These are phyloP conservation scores for Apteryx owenii DNA, from an alignment of 2,113 vertebrate genomes.

Conservation along the genomic window DNA sequence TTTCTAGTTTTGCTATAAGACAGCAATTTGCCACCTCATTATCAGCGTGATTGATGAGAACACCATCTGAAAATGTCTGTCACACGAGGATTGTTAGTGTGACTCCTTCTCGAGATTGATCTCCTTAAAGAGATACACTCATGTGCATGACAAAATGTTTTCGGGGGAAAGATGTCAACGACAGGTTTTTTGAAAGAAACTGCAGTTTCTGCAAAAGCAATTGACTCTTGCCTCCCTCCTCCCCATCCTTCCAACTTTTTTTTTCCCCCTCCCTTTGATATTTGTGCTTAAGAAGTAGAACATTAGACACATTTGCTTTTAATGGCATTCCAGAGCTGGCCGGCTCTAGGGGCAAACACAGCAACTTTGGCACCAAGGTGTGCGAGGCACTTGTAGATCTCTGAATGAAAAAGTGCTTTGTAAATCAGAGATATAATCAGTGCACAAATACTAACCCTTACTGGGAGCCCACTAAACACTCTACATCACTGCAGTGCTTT, in stretches of 20 bases:
- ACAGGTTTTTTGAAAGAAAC: constrained; percentile 78
- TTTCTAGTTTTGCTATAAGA: constrained; percentile 77
- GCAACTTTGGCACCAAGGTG: background rate
- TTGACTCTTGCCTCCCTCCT: constrained; percentile 40
- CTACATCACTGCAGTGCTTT: background rate
- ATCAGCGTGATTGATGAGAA: constrained; percentile 80
- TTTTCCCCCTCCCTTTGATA: constrained; percentile 39
- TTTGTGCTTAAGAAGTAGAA: constrained; percentile 52
- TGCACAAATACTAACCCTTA: background rate
- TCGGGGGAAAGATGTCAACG: constrained; percentile 16
- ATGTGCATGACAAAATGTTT: constrained; percentile 68
- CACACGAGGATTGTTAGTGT: constrained; percentile 63
- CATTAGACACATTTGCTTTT: constrained; percentile 40
- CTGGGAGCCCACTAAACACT: background rate
- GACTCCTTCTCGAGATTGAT: constrained; percentile 47
- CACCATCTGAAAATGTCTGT: constrained; percentile 56
- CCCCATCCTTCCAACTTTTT: background rate
- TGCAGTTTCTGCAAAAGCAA: constrained; percentile 76
- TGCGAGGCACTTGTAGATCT: background rate
- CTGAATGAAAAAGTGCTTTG: background rate
- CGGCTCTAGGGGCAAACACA: background rate
- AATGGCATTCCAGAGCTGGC: background rate
- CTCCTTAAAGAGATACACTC: constrained; percentile 43
- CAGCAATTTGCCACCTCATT: constrained; percentile 84
- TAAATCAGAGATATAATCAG: background rate